phyloP scores from a whole-genome alignment of 2,888 invertebrate species.

The Automeris io region DNA sequence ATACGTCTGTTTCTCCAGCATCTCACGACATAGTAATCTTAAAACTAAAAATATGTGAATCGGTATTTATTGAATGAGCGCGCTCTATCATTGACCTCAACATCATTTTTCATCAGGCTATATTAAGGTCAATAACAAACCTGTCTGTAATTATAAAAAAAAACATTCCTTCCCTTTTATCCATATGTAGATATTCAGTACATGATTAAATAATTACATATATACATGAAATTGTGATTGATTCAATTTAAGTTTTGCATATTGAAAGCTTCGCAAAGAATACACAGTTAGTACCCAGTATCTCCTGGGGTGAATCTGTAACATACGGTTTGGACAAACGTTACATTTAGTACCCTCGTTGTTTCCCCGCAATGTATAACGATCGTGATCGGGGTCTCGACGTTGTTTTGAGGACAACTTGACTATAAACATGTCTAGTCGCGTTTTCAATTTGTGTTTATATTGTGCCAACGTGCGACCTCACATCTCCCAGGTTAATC shows the following conservation, averaged over 20 bases:
- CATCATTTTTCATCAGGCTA: too few relatives aligned
- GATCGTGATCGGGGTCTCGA: slow-evolving; percentile 22
- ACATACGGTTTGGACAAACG: slow-evolving; percentile 36
- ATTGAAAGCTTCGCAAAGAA: slow-evolving; percentile 36
- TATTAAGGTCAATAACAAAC: too few relatives aligned
- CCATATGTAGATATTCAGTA: too few relatives aligned
- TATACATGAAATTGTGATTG: slow-evolving; percentile 23
- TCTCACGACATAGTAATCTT: too few relatives aligned
- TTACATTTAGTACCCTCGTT: slow-evolving; percentile 27
- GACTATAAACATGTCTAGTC: slow-evolving; percentile 16
- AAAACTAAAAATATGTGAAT: too few relatives aligned
- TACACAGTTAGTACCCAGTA: slow-evolving; percentile 33
- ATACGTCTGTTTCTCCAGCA: too few relatives aligned
- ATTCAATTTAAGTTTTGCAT: slow-evolving; percentile 26
- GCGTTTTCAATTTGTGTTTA: slow-evolving; percentile 14
- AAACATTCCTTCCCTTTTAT: too few relatives aligned
- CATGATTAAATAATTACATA: too few relatives aligned
- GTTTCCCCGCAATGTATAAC: slow-evolving; percentile 27
- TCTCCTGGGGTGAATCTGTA: slow-evolving; percentile 43
- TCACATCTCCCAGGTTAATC: background rate
- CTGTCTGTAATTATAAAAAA: too few relatives aligned
- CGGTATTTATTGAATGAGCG: too few relatives aligned
- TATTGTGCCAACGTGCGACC: background rate
- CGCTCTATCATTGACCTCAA: too few relatives aligned
- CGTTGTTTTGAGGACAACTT: slow-evolving; percentile 15